Base-by-base conservation (phyloP, 1,140 invertebrate genomes). In the Paralvinella palmiformis region DNA sequence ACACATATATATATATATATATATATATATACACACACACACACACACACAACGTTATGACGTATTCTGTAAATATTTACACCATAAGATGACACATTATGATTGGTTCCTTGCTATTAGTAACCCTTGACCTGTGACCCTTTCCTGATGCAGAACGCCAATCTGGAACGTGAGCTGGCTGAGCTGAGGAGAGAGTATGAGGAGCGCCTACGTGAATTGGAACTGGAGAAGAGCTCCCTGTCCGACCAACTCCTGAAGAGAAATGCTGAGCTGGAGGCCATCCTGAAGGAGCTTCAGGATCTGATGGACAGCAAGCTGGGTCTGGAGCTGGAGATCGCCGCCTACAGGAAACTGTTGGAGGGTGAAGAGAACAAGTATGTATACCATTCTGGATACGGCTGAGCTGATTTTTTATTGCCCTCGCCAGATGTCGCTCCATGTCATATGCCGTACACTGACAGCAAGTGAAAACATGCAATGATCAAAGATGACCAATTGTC, bases 311-410 rank as follows among this genome's bases (percentile, higher is more conserved):
- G 56, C 13, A 68, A 68, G 50, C 57, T 68, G 5, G 57, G 62
- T 15, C 66, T 68, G 17, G 62, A 68, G 45, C 59, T 68, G n/a
- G 66, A 68, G 52, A 68, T 68, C 55, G 63, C 63, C 32, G 66
- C 66, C 56, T 68, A 68, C 48, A 27, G 66, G 48, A 68, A 68
- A 36, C 58, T 68, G 33, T 58, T 68, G 3, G 66, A 68, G 48
- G 63, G 63, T 29, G 66, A 68, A 50, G 66, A 68, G 53, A 58
- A 57, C 50, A 62, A 61, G 65, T 67, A 63, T n/a, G 56, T 15
- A 59, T 4, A 27, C 7, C 36, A 59, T 10, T 20, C 31, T 10
- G 24, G 10, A 1, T 57, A n/a, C n/a, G n/a, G n/a, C n/a, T n/a
- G n/a, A n/a, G n/a, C n/a, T n/a, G n/a, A n/a, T n/a, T n/a, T n/a